phyloP scores from a whole-genome alignment of 1,140 invertebrate genomes.

The Drosophila santomea region DNA sequence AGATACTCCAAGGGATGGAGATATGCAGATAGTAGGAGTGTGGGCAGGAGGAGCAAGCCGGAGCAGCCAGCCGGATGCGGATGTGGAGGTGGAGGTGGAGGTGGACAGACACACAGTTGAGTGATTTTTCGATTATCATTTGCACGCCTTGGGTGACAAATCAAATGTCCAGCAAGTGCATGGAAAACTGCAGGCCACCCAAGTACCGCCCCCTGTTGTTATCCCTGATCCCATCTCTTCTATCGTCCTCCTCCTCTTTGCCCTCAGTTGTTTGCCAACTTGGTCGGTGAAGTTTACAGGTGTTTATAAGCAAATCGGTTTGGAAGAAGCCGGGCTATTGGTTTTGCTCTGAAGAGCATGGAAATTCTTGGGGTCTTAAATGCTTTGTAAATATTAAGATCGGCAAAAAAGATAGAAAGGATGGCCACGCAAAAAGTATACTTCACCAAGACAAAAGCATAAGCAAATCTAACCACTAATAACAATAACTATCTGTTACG shows the following conservation, averaged over 20 bases:
- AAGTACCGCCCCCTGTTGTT: background rate
- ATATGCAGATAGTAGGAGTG: background rate
- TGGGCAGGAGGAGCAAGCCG: background rate
- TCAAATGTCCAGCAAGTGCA: constrained; percentile 77
- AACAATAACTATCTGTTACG: too few species aligned
- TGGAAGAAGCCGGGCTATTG: background rate
- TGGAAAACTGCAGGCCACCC: constrained; percentile 51
- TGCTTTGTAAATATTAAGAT: background rate
- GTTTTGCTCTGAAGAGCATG: background rate
- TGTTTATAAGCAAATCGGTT: constrained; percentile 57
- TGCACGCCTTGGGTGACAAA: constrained; percentile 82
- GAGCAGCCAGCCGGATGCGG: background rate
- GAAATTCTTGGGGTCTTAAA: background rate
- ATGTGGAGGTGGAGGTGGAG: constrained; percentile 15
- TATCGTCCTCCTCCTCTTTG: too few species aligned
- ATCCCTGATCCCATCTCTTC: background rate
- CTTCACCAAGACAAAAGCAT: background rate
- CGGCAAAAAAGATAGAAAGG: background rate
- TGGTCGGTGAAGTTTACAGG: constrained; percentile 59
- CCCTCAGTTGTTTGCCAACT: constrained; percentile 27
- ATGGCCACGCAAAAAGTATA: background rate
- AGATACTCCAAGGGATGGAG: constrained; percentile 12
- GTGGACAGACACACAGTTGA: constrained; percentile 69
- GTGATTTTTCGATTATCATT: constrained; percentile 83
- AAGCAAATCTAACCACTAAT: too few species aligned